Conservation (phyloP, 2,113 vertebrate genomes). For the Bothrops jararaca region DNA sequence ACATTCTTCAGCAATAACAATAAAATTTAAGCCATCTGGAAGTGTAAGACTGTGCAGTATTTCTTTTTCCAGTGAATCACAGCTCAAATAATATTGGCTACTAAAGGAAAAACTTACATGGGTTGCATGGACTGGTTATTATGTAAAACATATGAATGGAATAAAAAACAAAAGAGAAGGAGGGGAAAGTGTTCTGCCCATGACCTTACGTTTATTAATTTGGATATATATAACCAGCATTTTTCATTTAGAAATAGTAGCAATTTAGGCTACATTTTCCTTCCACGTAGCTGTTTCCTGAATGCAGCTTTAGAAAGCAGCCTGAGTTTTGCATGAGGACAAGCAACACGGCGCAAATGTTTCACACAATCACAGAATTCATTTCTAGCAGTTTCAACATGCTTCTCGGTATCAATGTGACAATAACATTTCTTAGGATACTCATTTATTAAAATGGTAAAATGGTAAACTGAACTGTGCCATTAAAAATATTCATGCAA, state of each 20-base stretch:
- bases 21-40: constrained; percentile 12
- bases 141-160: not conserved
- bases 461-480: constrained; percentile 4
- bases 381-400: not conserved
- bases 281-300: not conserved
- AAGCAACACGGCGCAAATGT: not conserved
- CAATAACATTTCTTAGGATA: constrained; percentile 5
- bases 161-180: not conserved
- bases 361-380: not conserved
- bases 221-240: not conserved
- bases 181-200: not conserved
- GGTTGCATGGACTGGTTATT: not conserved
- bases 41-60: constrained; percentile 18
- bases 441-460: constrained; percentile 5
- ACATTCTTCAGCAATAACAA: constrained; percentile 33
- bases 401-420: not conserved
- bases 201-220: not conserved
- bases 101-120: constrained; percentile 14
- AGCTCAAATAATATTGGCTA: constrained; percentile 21
- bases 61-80: constrained; percentile 12
- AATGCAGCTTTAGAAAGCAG: not conserved
- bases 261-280: not conserved
- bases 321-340: not conserved
- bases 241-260: constrained; percentile 5
- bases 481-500: not conserved